phyloP scores from a whole-genome alignment of 2,797 vertebrate species.

The Anas georgica region DNA sequence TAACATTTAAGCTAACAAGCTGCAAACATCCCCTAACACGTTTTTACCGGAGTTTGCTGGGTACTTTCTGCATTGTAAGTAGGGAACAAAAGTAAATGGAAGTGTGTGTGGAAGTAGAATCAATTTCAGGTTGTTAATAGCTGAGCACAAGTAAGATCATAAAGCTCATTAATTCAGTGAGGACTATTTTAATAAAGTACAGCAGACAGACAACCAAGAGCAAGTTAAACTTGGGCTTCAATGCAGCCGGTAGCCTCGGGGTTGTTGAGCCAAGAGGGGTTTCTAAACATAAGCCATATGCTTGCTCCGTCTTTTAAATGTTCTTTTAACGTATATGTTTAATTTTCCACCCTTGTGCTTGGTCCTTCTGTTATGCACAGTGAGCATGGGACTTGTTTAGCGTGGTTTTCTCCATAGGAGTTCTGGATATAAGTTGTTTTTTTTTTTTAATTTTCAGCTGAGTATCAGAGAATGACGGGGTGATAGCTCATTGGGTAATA shows the following conservation, averaged over 20 bases:
- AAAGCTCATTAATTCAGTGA: not conserved
- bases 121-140: conserved; percentile 5
- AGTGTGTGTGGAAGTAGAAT: not conserved
- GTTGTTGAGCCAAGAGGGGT: not conserved
- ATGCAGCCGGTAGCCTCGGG: conserved; percentile 17
- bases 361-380: not conserved
- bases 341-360: not conserved
- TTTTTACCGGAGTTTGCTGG: not conserved
- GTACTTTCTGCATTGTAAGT: not conserved
- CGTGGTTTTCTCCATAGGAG: not conserved
- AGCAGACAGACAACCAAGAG: not conserved
- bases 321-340: not conserved
- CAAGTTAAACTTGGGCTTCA: not conserved
- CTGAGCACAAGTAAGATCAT: not conserved
- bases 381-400: not conserved
- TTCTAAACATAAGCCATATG: conserved; percentile 63
- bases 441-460: not conserved
- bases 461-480: not conserved
- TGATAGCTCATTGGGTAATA: not conserved
- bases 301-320: conserved; percentile 7
- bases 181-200: conserved; percentile 25
- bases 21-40: conserved; percentile 8
- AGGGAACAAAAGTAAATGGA: not conserved
- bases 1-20: not conserved
- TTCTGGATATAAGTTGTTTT: not conserved